These are phyloP conservation scores for Tamandua tetradactyla DNA, from an alignment of 2,797 vertebrate species.

Conservation along the genomic window DNA sequence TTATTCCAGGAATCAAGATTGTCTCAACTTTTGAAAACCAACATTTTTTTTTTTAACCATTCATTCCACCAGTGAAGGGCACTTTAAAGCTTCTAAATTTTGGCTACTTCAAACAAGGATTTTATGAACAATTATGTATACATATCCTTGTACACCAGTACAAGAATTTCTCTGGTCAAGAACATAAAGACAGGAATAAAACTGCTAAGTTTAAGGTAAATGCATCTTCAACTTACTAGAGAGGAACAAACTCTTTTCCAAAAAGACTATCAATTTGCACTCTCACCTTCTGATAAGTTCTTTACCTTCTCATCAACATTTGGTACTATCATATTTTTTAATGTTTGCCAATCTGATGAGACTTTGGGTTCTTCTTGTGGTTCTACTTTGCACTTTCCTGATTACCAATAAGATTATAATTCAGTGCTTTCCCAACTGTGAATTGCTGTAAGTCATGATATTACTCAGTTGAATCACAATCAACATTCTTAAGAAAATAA, in stretches of 20 bases:
- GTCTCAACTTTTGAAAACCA: slow-evolving; percentile 41
- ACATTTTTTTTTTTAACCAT: not conserved
- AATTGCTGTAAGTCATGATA: not conserved
- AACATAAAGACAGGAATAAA: not conserved
- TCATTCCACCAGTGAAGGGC: not conserved
- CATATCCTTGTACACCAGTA: not conserved
- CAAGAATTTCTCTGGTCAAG: not conserved
- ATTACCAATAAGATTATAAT: slow-evolving; percentile 8
- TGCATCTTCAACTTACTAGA: not conserved
- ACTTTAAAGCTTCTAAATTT: slow-evolving; percentile 2
- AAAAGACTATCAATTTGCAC: slow-evolving; percentile 40
- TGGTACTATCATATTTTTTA: slow-evolving; percentile 35
- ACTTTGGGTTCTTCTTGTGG: slow-evolving; percentile 14
- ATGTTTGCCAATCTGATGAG: slow-evolving; percentile 12
- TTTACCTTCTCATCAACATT: not conserved
- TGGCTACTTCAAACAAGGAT: slow-evolving; percentile 7
- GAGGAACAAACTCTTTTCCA: slow-evolving; percentile 21
- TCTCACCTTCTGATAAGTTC: not conserved
- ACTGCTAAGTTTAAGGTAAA: not conserved
- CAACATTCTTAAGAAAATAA: not conserved
- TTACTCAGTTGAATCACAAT: not conserved
- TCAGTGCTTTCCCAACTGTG: not conserved
- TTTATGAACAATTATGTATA: not conserved
- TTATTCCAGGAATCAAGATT: slow-evolving; percentile 38
- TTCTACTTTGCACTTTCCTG: slow-evolving; percentile 45